Evolutionary conservation across 1,140 invertebrate genomes (phyloP).

Genomic region (Atta texana): DNA sequence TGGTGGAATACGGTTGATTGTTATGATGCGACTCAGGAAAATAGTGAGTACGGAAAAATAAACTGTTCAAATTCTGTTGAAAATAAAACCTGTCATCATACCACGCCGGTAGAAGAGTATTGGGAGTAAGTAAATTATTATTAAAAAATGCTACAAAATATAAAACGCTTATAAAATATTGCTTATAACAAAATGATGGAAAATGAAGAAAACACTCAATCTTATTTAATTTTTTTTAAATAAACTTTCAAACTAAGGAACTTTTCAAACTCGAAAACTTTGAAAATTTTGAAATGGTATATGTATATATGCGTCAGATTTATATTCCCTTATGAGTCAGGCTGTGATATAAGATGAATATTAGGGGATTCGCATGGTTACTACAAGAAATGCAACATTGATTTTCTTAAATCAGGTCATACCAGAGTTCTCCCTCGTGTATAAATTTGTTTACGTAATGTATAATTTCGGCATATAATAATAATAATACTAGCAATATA

Average conservation of each 20-base stretch:
- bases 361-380: conserved; percentile 1
- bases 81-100: conserved; percentile 73
- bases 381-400: conserved; percentile 43
- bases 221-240: not conserved
- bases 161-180: conserved; percentile 5
- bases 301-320: not conserved
- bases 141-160: not conserved
- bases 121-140: conserved; percentile 87
- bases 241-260: not conserved
- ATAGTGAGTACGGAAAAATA: not conserved
- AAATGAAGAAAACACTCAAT: not conserved
- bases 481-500: not conserved
- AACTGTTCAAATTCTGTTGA: conserved; percentile 32
- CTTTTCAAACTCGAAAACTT: not conserved
- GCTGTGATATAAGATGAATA: conserved; percentile 9
- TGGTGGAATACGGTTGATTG: conserved; percentile 88
- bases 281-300: not conserved
- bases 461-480: conserved; percentile 22
- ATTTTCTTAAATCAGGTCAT: conserved; percentile 56
- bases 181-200: not conserved
- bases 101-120: conserved; percentile 89
- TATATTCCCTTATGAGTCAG: not conserved
- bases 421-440: conserved; percentile 23
- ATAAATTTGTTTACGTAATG: conserved; percentile 46
- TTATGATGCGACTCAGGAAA: conserved; percentile 74